phyloP scores from a whole-genome alignment of 2,113 vertebrate genomes.

The Noturus placidus region DNA sequence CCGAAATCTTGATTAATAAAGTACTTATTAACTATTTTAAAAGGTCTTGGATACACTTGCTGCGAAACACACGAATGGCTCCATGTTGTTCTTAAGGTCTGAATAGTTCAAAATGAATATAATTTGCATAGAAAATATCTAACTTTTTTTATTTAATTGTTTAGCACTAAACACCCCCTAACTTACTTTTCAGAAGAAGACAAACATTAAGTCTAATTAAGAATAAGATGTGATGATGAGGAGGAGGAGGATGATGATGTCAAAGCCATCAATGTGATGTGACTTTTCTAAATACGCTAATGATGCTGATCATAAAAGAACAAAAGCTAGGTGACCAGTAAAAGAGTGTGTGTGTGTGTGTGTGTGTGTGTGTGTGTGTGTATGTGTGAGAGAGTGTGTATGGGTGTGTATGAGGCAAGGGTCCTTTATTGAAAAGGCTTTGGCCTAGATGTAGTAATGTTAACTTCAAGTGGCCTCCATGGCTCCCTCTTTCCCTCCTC shows the following conservation, averaged over 20 bases:
- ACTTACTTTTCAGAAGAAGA: background rate
- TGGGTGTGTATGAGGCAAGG: constrained; percentile 41
- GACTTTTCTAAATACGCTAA: constrained; percentile 24
- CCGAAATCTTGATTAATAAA: background rate
- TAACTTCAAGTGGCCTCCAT: constrained; percentile 82
- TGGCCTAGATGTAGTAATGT: constrained; percentile 79
- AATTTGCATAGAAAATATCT: background rate
- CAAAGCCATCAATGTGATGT: background rate
- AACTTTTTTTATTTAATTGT: background rate
- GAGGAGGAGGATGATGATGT: background rate
- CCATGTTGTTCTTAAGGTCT: too few species aligned
- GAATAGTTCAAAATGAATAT: background rate
- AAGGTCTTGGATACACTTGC: too few species aligned
- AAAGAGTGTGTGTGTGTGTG: constrained; percentile 10
- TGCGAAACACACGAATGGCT: background rate
- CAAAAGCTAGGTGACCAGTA: constrained; percentile 40
- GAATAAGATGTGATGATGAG: background rate
- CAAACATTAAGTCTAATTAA: background rate
- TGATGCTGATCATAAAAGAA: background rate
- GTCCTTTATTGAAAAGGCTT: constrained; percentile 68
- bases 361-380: background rate
- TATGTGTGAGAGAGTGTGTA: constrained; percentile 14
- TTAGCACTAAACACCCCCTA: background rate
- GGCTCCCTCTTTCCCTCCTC: constrained; percentile 64
- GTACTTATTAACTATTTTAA: too few species aligned